Base-by-base conservation (phyloP, 2,888 invertebrate genomes). In the Drosophila antonietae region DNA sequence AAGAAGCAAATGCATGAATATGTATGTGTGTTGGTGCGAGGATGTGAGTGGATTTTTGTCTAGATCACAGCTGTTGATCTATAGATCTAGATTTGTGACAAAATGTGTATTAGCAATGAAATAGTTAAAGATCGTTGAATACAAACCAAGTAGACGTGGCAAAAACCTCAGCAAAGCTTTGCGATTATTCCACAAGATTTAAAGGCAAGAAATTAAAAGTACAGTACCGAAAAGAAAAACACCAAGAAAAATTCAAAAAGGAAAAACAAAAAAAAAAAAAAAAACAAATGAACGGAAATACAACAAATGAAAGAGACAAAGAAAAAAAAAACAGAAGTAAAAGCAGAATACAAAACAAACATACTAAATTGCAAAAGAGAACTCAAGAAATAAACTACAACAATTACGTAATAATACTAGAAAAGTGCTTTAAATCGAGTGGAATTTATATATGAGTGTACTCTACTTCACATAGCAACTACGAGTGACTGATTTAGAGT, bases 141-240 rank as follows among this genome's bases (percentile, higher is more conserved):
- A 92, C 92, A 90, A 92, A 92, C 92, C 92, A 88, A 92, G 84
- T 84, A 85, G 70, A 85, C 85, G 91, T 85, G 91, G 91, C 81
- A 92, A 90, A 91, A 90, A 91, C 84, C 83, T 88, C 91, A 90
- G 90, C 90, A 92, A 91, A 76, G 90, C 92, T 92, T 91, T 91
- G 51, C 89, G 90, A 87, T 75, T 53, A 51, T 71, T 75, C 79
- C 80, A 71, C 67, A 61, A 53, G 47, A 39, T 72, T 31, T 60
- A 60, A 55, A 33, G 39, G 51, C 65, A 78, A 63, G 43, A 58
- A 61, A 73, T 63, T 47, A 68, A 66, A 72, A 60, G 49, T 33
- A 77, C 47, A 62, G 68, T 37, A 79, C 37, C 60, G 62, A 65
- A 80, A 68, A 73, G 63, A 70, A 61, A 78, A 55, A 80, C 49